Evolutionary conservation across 2,888 invertebrate genomes (phyloP).

Genomic region (Sesamia inferens): DNA sequence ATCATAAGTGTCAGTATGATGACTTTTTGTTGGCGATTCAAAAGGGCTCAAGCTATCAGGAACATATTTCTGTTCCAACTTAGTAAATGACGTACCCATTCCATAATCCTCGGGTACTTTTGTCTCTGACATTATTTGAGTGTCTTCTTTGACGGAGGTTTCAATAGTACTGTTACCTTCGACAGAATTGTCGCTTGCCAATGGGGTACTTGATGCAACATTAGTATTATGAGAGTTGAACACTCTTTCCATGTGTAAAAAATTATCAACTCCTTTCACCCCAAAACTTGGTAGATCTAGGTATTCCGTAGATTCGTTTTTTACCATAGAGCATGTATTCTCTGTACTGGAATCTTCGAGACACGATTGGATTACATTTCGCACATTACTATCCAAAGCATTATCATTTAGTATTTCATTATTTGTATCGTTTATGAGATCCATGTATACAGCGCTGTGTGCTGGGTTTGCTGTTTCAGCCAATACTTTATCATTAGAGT

Average conservation of each 20-base stretch:
- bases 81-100: conserved; percentile 71
- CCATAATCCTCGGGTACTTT: conserved; percentile 71
- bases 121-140: conserved; percentile 68
- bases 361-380: conserved; percentile 69
- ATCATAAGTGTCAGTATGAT: conserved; percentile 85
- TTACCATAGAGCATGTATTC: conserved; percentile 64
- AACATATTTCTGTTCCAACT: conserved; percentile 77
- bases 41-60: conserved; percentile 82
- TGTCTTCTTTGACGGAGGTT: conserved; percentile 64
- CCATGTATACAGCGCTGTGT: conserved; percentile 80
- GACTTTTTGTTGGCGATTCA: conserved; percentile 86
- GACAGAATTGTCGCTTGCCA: conserved; percentile 76
- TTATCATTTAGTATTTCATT: conserved; percentile 72
- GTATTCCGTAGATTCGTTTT: conserved; percentile 83
- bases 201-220: conserved; percentile 81
- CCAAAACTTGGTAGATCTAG: conserved; percentile 82
- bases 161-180: conserved; percentile 72
- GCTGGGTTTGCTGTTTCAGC: conserved; percentile 64
- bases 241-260: conserved; percentile 79
- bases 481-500: conserved; percentile 67
- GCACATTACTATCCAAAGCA: conserved; percentile 61
- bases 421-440: conserved; percentile 81
- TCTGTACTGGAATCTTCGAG: conserved; percentile 65
- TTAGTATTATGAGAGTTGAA: conserved; percentile 66
- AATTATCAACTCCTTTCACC: conserved; percentile 75